phyloP scores from a whole-genome alignment of 2,113 vertebrate species.

The Ctenomys sociabilis region DNA sequence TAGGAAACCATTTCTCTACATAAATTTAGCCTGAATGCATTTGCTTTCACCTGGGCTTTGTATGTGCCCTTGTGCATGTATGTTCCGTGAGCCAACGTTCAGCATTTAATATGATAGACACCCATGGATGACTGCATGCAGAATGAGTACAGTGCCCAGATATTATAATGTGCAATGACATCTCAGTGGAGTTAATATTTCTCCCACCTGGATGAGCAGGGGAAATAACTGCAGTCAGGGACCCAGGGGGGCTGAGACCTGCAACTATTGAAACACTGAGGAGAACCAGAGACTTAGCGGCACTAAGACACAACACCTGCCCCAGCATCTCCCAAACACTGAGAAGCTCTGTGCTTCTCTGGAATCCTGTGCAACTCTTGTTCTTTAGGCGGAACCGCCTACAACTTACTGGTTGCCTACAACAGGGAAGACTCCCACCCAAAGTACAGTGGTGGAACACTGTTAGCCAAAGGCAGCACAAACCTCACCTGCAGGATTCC shows the following conservation, averaged over 20 bases:
- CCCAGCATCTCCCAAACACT: background rate
- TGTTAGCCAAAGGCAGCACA: background rate
- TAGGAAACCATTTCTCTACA: background rate
- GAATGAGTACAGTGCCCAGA: background rate
- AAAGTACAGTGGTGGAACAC: background rate
- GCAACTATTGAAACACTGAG: background rate
- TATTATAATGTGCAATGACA: background rate
- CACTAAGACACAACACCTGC: background rate
- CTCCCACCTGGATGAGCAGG: background rate
- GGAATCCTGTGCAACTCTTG: background rate
- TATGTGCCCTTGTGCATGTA: fast-evolving
- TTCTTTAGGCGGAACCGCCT: no score
- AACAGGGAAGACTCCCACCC: background rate
- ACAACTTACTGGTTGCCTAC: background rate
- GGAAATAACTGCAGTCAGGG: background rate
- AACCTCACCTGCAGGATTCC: background rate
- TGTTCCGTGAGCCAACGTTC: background rate
- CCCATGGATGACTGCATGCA: background rate
- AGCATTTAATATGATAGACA: background rate
- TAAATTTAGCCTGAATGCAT: background rate
- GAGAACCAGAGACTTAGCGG: background rate
- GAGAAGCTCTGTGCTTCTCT: background rate
- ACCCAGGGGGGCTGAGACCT: background rate
- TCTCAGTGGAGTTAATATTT: background rate
- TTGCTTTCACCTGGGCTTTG: background rate